Evolutionary conservation across 2,888 invertebrate genomes (phyloP).

Genomic region (Andrena chrysosceles): DNA sequence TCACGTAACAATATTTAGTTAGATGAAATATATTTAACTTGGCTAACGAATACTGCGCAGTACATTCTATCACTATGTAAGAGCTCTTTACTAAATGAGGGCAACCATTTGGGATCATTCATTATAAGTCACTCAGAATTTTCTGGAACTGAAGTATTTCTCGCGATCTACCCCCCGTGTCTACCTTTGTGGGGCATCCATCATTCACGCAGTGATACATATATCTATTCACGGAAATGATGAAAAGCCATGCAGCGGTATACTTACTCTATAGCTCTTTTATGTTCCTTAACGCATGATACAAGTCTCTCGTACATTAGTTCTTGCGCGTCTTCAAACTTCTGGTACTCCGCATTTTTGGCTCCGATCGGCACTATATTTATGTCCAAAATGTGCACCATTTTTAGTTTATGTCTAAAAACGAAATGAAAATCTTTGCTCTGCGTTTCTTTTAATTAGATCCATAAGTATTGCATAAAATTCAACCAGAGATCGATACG

Average conservation of each 20-base stretch:
- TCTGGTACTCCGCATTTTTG: neutral
- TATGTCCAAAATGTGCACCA: neutral
- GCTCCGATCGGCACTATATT: neutral
- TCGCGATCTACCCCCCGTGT: too few relatives aligned
- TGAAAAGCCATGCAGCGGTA: neutral
- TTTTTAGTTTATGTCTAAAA: neutral
- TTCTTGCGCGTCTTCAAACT: neutral
- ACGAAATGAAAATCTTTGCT: neutral
- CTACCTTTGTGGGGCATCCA: too few relatives aligned
- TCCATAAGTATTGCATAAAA: neutral
- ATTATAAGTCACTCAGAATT: too few relatives aligned
- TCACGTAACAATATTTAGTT: too few relatives aligned
- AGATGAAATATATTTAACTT: too few relatives aligned
- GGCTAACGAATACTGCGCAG: too few relatives aligned
- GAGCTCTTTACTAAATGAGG: too few relatives aligned
- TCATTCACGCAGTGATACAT: too few relatives aligned
- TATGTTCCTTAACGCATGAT: neutral
- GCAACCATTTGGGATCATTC: too few relatives aligned
- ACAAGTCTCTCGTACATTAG: neutral
- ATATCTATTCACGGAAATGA: too few relatives aligned
- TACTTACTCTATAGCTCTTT: constrained; percentile 1
- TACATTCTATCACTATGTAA: too few relatives aligned
- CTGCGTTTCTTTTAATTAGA: neutral
- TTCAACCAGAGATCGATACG: neutral
- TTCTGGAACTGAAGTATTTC: too few relatives aligned